Evolutionary conservation across 2,888 invertebrate species (phyloP), one percentile per base, ranked within the genome.

Genomic region (Lypha dubia): DNA sequence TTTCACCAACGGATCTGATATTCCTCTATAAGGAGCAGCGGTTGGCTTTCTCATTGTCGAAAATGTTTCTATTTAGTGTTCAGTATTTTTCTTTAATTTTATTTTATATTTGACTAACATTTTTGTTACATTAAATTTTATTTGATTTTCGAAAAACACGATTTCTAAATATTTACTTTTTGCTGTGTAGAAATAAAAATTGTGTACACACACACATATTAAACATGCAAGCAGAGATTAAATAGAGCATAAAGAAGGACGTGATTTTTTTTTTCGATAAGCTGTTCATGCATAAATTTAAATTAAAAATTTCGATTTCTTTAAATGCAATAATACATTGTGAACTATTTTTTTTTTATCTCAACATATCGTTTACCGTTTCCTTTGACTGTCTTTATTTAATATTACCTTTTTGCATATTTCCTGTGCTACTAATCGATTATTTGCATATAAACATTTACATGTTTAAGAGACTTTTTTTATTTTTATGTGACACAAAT

Each of bases 401-500:
- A 41, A 68, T 28, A 13, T 28, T 24, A 58, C 20, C 41, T 53
- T 56, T 6, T 35, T 67, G 46, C 46, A 46, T 76, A 58, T 28
- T 28, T 65, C 44, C 28, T 44, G 5, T 63, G n/a, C n/a, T 65
- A 20, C 17, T 22, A 65, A 46, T 56, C 65, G 53, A 75, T 75
- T 75, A 65, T 44, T 32, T 74, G 15, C 6, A 53, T 53, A 41
- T 63, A 75, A 41, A 6, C 6, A n/a, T 44, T 46, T 15, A 67
- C 17, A 58, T 67, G 56, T 5, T 22, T 56, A 32, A 65, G 32
- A 56, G 9, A 35, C n/a, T n/a, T 35, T 5, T 49, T 24, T 32
- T 44, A 24, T 41, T 41, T 53, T 63, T 53, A 53, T 75, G 62
- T 75, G 75, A 65, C 65, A 75, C 53, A 75, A 56, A 53, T 44